Evolutionary conservation across 2,888 invertebrate species (phyloP).

Genomic region (Sminthurides aquaticus): DNA sequence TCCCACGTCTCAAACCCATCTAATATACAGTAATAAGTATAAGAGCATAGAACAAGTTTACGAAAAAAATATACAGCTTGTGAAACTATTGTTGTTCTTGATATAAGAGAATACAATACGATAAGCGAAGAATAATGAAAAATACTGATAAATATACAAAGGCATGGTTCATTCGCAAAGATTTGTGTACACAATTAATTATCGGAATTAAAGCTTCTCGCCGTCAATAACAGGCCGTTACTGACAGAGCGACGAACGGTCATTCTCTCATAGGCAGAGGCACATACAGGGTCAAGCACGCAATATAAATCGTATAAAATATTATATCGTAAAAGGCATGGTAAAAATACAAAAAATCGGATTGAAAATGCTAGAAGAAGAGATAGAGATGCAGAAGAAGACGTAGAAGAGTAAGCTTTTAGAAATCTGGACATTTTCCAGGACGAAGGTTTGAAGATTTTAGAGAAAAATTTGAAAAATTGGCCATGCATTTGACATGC

Average conservation of each 20-base stretch:
- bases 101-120: neutral
- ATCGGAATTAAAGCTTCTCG: too few relatives aligned
- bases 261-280: neutral
- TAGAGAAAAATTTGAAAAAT: neutral
- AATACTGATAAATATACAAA: neutral
- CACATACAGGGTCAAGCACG: neutral
- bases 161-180: neutral
- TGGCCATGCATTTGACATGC: neutral
- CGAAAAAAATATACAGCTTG: neutral
- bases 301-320: neutral
- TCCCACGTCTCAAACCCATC: too few relatives aligned
- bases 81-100: neutral
- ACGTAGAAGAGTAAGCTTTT: too few relatives aligned
- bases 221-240: neutral
- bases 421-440: too few relatives aligned
- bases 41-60: neutral
- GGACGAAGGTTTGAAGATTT: too few relatives aligned
- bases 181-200: neutral
- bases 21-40: too few relatives aligned
- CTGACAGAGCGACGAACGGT: neutral
- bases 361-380: too few relatives aligned
- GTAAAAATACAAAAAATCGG: neutral
- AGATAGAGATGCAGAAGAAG: too few relatives aligned
- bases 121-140: neutral
- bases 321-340: neutral